Conservation (phyloP, 2,113 vertebrate species). For the Diadophis punctatus region DNA sequence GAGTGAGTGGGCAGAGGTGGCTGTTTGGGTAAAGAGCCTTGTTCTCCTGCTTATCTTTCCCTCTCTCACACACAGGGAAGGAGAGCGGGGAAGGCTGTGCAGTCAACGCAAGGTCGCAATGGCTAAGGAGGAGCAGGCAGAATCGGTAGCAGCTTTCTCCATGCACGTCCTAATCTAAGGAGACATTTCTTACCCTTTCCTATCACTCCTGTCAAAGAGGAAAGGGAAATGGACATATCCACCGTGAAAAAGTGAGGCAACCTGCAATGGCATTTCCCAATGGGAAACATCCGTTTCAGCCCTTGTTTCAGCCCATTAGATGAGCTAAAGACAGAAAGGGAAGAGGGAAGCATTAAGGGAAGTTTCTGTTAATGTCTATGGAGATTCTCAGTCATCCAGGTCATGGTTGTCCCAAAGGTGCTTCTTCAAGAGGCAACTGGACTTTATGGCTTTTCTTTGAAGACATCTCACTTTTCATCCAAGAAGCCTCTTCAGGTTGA, state of each 20-base stretch:
- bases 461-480: no score
- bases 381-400: no score
- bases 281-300: neutral
- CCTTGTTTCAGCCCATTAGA: neutral
- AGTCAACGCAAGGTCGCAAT: neutral
- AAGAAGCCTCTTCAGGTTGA: no score
- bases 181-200: neutral
- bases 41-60: neutral
- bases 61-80: neutral
- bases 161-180: neutral
- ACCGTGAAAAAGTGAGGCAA: neutral
- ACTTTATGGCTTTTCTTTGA: no score
- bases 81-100: neutral
- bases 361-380: neutral
- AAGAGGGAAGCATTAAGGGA: no score
- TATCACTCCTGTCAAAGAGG: neutral
- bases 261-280: neutral
- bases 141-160: neutral
- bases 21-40: neutral
- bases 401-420: no score
- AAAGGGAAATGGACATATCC: neutral
- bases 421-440: no score
- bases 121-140: neutral
- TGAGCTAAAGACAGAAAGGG: neutral
- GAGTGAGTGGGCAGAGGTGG: neutral